A percentile compares a stretch with the other conserved stretches of the same genome.
Conservation (phyloP, 2,113 vertebrate species). For the Ochotona curzoniae region DNA sequence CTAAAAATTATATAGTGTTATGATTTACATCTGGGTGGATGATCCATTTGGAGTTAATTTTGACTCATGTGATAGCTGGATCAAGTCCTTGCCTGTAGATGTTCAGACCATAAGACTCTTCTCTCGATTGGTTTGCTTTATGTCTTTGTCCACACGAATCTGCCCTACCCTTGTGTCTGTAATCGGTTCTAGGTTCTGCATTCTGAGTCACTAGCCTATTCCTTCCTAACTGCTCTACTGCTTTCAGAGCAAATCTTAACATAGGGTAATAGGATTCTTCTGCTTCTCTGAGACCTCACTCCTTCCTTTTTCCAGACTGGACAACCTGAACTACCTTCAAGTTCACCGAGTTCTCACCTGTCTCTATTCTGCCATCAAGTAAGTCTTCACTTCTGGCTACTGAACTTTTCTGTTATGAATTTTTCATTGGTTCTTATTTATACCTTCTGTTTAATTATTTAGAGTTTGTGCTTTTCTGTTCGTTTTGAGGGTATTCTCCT, state of each 20-base stretch:
- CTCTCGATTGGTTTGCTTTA: not conserved
- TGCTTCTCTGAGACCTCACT: not conserved
- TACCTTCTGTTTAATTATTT: not conserved
- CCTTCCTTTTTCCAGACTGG: not conserved
- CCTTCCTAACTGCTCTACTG: not conserved
- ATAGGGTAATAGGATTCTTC: not conserved
- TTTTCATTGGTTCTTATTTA: not conserved
- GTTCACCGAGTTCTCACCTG: not conserved
- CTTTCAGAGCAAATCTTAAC: not conserved
- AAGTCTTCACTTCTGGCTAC: not conserved
- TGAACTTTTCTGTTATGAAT: not conserved
- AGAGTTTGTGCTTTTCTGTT: not conserved
- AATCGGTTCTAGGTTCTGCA: not conserved
- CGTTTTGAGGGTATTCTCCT: not conserved
- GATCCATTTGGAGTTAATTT: not conserved
- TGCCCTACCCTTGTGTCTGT: not conserved
- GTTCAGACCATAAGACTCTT: not conserved
- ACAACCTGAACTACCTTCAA: not conserved
- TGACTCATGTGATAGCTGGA: not conserved
- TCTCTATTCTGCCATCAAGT: not conserved
- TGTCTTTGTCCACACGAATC: not conserved
- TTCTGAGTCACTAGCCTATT: not conserved
- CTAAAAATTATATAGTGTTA: not conserved
- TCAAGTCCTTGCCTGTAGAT: not conserved
- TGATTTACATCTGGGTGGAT: not conserved